Evolutionary conservation across 1,140 invertebrate genomes (phyloP), one percentile per base, ranked within the genome.

Genomic region (Halyomorpha halys): DNA sequence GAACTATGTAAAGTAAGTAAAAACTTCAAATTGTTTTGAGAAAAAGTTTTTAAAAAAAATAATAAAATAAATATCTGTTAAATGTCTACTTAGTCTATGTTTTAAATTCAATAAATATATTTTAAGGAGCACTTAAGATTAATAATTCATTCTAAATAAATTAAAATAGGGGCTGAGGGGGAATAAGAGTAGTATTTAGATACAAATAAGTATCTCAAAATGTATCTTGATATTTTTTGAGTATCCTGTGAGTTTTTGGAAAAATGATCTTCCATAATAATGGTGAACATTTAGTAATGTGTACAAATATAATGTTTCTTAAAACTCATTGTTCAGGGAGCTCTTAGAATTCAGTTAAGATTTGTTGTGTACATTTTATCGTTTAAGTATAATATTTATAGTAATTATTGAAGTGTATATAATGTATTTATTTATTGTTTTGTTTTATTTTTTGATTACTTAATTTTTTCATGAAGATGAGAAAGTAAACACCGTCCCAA

Each of bases 21-120:
- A 39, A 39, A 39, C 34, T 39, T 39, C 6, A 39, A 39, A 39
- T 39, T 39, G 34, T 39, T 39, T 49, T 8, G 21, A 49, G 47
- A 19, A 49, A 49, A 49, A 21, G 21, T 21, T 49, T 49, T 18
- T 49, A 4, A 49, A 21, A n/a, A 18, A 19, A 19, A 21, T 49
- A 19, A 19, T 49, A 21, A 49, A 49, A 14, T 49, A 49, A 49
- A 19, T 49, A 49, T 49, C 47, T 49, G 47, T 49, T 49, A 49
- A 11, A 21, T 49, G 47, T 49, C n/a, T 49, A 19, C 47, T 49
- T 49, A 49, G 47, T 49, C 47, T 49, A 49, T 49, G 47, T 49
- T 49, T 49, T 49, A 21, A 49, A 49, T 49, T 49, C 21, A 49
- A 49, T 49, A 49, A n/a, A n/a, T 49, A 49, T 49, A 49, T 49